Conservation (phyloP, 2,113 vertebrate species). For the Ramphastos sulfuratus region DNA sequence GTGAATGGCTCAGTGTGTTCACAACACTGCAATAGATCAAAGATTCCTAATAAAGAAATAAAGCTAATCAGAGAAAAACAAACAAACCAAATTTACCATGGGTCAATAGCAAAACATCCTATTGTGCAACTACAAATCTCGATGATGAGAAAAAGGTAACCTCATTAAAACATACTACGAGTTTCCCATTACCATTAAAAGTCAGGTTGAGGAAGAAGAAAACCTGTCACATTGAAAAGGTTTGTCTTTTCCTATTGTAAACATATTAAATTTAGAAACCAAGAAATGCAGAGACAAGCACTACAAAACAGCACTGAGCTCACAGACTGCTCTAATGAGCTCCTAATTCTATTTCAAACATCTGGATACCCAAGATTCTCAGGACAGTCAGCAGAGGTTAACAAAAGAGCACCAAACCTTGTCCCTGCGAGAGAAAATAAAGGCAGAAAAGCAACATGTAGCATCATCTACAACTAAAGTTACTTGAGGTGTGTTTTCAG, state of each 20-base stretch:
- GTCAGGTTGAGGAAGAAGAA: background rate
- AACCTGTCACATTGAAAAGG: background rate
- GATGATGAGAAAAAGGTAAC: background rate
- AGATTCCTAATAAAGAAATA: background rate
- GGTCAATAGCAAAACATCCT: background rate
- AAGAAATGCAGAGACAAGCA: background rate
- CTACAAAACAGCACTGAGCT: background rate
- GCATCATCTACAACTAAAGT: background rate
- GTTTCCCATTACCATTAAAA: background rate
- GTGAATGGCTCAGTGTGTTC: background rate
- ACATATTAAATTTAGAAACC: background rate
- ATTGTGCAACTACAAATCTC: background rate
- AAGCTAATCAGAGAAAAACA: background rate
- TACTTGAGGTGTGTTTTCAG: background rate
- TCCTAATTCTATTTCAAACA: background rate
- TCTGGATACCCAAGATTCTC: background rate
- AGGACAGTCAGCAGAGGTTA: background rate
- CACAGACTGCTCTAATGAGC: background rate
- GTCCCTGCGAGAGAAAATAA: background rate
- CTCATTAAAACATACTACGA: background rate
- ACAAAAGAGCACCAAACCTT: background rate
- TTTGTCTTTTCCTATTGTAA: background rate
- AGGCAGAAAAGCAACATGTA: fast-evolving
- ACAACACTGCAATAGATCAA: background rate
- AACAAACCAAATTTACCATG: background rate